These are phyloP conservation scores for Nephrotoma flavescens DNA, from an alignment of 2,888 invertebrate genomes.

Conservation along the genomic window DNA sequence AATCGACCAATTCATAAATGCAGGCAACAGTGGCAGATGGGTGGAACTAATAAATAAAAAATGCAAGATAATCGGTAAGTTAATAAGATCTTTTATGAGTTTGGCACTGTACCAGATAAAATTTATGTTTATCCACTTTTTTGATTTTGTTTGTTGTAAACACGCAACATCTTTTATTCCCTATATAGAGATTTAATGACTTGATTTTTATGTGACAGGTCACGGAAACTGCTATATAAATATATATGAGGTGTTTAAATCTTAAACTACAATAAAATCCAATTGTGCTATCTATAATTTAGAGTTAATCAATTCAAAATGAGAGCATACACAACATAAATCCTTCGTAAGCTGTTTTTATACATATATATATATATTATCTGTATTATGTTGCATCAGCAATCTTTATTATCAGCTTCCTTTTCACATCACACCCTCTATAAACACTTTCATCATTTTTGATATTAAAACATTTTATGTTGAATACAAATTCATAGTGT, in stretches of 20 bases:
- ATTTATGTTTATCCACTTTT: not conserved
- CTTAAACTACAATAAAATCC: not conserved
- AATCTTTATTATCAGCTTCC: not conserved
- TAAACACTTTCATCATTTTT: not conserved
- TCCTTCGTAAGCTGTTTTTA: not conserved
- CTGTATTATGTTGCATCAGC: not conserved
- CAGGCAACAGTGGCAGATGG: not conserved
- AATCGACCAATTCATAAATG: not conserved
- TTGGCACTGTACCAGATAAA: not conserved
- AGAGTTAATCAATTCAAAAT: not conserved
- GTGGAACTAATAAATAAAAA: not conserved
- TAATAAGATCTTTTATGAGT: not conserved
- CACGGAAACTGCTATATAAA: not conserved
- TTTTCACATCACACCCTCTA: not conserved
- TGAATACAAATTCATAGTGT: no score
- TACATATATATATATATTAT: not conserved
- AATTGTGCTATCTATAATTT: not conserved
- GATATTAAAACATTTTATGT: no score
- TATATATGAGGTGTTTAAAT: not conserved
- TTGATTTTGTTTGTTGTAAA: not conserved
- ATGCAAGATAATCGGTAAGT: not conserved
- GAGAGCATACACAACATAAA: not conserved
- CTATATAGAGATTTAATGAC: not conserved
- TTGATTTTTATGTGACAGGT: not conserved
- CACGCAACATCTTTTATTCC: not conserved